Evolutionary conservation across 2,888 invertebrate species (phyloP).

Genomic region (Amblyjoppa proteus): DNA sequence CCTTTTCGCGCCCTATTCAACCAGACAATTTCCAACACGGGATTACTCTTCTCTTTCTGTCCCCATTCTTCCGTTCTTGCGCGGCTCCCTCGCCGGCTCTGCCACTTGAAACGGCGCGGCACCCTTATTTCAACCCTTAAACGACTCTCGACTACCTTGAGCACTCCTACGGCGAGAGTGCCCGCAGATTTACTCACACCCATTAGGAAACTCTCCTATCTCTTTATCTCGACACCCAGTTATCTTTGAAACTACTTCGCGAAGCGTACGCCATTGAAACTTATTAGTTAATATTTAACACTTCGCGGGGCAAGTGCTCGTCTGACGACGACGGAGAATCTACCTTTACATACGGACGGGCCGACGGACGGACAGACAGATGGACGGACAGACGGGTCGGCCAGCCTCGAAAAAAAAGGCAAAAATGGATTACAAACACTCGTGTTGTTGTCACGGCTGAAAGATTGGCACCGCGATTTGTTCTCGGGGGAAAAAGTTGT

Average conservation of each 20-base stretch:
- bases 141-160: slow-evolving; percentile 47
- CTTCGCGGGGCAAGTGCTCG: neutral
- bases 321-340: neutral
- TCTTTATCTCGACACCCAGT: neutral
- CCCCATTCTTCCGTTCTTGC: slow-evolving; percentile 19
- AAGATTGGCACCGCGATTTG: no score
- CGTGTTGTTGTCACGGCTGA: no score
- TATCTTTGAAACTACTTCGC: neutral
- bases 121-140: slow-evolving; percentile 50
- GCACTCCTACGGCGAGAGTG: neutral
- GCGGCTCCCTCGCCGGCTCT: slow-evolving; percentile 17
- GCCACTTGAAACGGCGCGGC: slow-evolving; percentile 30
- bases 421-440: no score
- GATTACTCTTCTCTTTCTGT: slow-evolving; percentile 46
- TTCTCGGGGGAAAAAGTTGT: no score
- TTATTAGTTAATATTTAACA: neutral
- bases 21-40: slow-evolving; percentile 53
- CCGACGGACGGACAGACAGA: no score
- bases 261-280: neutral
- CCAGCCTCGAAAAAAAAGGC: no score
- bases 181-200: neutral
- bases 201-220: neutral
- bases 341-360: no score
- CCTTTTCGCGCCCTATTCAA: slow-evolving; percentile 59
- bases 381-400: no score